Percentiles rank a stretch among this genome's conserved stretches.
These are phyloP conservation scores for Nibea albiflora DNA, from an alignment of 2,113 vertebrate genomes.

Conservation along the genomic window DNA sequence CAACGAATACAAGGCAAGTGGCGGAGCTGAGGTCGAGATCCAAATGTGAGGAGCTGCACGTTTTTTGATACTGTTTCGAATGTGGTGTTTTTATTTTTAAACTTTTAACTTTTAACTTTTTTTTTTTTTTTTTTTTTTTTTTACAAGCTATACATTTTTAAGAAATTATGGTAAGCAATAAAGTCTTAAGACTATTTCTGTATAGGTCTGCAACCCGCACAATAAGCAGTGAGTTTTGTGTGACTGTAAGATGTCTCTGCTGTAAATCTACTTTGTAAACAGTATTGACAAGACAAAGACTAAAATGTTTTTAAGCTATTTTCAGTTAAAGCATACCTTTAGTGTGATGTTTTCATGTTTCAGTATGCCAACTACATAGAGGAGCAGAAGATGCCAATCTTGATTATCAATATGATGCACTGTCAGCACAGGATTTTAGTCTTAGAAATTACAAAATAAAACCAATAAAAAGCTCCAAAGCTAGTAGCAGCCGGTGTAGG, in stretches of 20 bases:
- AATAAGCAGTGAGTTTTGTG: background rate
- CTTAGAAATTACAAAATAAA: background rate
- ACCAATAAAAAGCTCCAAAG: background rate
- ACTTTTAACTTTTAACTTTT: background rate
- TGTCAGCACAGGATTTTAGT: background rate
- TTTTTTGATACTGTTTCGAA: slow-evolving; percentile 15
- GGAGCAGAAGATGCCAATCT: background rate
- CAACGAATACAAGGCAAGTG: slow-evolving; percentile 59
- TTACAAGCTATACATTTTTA: slow-evolving; percentile 25
- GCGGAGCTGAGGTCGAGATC: slow-evolving; percentile 68
- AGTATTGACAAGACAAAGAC: background rate
- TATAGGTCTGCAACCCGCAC: background rate
- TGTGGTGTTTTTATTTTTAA: slow-evolving; percentile 17
- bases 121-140: slow-evolving; percentile 8
- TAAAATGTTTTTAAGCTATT: slow-evolving; percentile 1
- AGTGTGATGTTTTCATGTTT: background rate
- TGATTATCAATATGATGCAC: background rate
- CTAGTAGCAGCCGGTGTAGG: slow-evolving; percentile 2
- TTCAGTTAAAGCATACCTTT: background rate
- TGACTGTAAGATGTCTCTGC: background rate
- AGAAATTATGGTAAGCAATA: slow-evolving; percentile 4
- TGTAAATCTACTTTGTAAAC: background rate
- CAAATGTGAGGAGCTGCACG: slow-evolving; percentile 55
- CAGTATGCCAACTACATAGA: background rate
- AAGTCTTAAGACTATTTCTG: background rate